Conservation (phyloP, 2,113 vertebrate genomes). For the Todiramphus chloris region DNA sequence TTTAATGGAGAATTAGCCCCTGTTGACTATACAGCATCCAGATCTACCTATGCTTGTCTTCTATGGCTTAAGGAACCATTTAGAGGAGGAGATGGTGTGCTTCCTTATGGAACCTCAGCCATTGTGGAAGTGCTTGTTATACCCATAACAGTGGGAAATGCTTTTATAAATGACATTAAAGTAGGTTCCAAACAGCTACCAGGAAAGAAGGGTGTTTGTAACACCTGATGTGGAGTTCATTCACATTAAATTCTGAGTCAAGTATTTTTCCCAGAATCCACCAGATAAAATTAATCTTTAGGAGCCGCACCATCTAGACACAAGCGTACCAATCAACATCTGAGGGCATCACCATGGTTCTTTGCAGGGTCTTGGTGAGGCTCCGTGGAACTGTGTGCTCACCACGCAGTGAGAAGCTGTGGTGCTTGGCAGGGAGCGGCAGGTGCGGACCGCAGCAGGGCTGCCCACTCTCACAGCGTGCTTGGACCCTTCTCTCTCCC, state of each 20-base stretch:
- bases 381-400: accelerated
- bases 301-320: not conserved
- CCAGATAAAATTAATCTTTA: not conserved
- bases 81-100: not conserved
- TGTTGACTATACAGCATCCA: not conserved
- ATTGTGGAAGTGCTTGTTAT: not conserved
- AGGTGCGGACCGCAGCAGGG: not conserved
- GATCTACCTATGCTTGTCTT: not conserved
- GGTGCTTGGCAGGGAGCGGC: not conserved
- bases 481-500: not conserved
- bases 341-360: not conserved
- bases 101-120: not conserved
- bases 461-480: accelerated
- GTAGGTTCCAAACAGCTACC: not conserved
- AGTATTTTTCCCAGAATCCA: not conserved
- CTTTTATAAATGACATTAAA: not conserved
- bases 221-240: not conserved
- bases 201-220: not conserved
- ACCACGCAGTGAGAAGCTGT: accelerated
- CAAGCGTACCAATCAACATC: accelerated
- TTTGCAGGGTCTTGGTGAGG: not conserved
- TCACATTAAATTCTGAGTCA: not conserved
- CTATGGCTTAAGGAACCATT: not conserved
- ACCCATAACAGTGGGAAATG: not conserved
- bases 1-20: not conserved